Base-by-base conservation (phyloP, 2,113 vertebrate species). In the Brachionichthys hirsutus region DNA sequence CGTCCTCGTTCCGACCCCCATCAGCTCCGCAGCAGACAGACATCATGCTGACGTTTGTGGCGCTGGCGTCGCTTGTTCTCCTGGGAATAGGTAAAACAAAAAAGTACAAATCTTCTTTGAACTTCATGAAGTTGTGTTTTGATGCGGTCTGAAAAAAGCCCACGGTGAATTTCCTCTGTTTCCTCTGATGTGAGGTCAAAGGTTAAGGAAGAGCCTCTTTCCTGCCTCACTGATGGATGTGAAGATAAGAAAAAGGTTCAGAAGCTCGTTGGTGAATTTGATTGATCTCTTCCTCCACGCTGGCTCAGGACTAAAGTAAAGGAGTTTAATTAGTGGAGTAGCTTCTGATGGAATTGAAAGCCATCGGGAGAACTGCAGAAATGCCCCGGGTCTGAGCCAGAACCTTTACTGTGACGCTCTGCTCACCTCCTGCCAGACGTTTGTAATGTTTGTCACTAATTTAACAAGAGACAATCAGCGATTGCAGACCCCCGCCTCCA, bases 21-120 rank as follows among this genome's bases (percentile, higher is more conserved):
- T 67, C 60, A 69, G 65, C 67, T 72, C 73, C 8, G 53, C 59
- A 2, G 60, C 76, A 52, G 76, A 76, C 63, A 66, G 74, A 70
- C 70, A 84, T 65, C 83, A 92, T 92, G 91, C 66, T 92, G 75
- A 83, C 82, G 60, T 67, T 89, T 58, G 70, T 90, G 85, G 85
- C 85, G 64, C 76, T 92, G 63, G 84, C 87, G 54, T 87, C 89
- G 38, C 66, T 89, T 1, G 75, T 72, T 54, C 63, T 91, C 69
- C 80, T 92, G 80, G 85, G 85, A 79, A 80, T 85, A 90, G 91
- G 91, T 92, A 92, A 90, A 69, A 62, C 24, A 38, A 34, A 16
- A 44, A 38, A 52, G 3, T 81, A 57, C 45, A 15, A n/a, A 42
- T 49, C 14, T 16, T 54, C 24, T 59, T 67, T 64, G 4, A 47